These are phyloP conservation scores for Picus viridis DNA, from an alignment of 2,797 vertebrate genomes.

Conservation along the genomic window DNA sequence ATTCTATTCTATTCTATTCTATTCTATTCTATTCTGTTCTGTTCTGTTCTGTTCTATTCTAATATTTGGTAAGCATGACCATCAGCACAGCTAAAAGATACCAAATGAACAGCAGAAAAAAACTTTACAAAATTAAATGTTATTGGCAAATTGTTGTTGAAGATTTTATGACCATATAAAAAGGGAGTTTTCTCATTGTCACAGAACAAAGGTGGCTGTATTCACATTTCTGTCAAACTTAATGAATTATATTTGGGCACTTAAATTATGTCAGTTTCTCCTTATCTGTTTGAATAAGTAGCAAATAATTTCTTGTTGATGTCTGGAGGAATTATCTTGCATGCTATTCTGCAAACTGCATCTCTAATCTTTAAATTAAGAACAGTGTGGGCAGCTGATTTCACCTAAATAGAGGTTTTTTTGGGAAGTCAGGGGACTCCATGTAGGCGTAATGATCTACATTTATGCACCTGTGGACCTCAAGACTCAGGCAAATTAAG, in stretches of 20 bases:
- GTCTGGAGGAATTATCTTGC: neutral
- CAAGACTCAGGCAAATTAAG: constrained; percentile 29
- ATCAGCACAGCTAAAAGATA: constrained; percentile 9
- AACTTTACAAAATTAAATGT: neutral
- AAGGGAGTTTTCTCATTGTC: neutral
- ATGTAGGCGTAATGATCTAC: constrained; percentile 36
- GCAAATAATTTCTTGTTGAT: neutral
- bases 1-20: too few relatives aligned
- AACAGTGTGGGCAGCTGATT: constrained; percentile 44
- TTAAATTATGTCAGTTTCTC: neutral
- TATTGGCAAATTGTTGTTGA: neutral
- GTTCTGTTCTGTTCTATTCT: too few relatives aligned
- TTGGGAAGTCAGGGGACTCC: constrained; percentile 42
- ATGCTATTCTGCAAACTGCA: constrained; percentile 30
- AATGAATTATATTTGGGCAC: neutral
- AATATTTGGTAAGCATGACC: constrained; percentile 5
- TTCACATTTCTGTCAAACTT: neutral
- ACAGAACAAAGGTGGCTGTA: neutral
- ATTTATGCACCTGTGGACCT: constrained; percentile 52
- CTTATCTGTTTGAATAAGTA: neutral
- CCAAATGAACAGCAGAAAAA: constrained; percentile 13
- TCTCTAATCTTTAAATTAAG: constrained; percentile 35
- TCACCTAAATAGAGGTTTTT: constrained; percentile 29
- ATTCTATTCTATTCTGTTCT: too few relatives aligned
- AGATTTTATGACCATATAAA: neutral